phyloP scores from a whole-genome alignment of 2,888 invertebrate species.

The Amorpha juglandis region DNA sequence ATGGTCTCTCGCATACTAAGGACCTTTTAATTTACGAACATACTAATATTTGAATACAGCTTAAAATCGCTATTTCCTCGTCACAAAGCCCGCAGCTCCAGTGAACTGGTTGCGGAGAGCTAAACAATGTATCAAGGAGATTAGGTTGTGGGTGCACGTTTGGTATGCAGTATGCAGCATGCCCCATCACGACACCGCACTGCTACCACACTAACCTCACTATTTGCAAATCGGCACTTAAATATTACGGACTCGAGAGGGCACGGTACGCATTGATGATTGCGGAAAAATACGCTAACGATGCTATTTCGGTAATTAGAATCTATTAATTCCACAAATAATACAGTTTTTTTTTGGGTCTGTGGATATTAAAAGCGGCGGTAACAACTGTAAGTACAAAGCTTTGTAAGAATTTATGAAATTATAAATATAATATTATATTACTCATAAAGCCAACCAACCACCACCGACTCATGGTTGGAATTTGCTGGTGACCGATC shows the following conservation, averaged over 20 bases:
- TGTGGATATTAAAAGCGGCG: too few species aligned
- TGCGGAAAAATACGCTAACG: background rate
- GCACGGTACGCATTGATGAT: background rate
- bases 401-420: too few species aligned
- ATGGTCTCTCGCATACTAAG: too few species aligned
- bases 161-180: constrained; percentile 3
- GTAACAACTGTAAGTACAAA: too few species aligned
- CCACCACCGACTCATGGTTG: too few species aligned
- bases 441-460: too few species aligned
- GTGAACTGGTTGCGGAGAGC: constrained; percentile 9
- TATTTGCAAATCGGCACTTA: background rate
- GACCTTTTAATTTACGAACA: too few species aligned
- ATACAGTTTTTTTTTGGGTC: too few species aligned
- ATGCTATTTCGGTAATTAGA: background rate
- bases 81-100: too few species aligned
- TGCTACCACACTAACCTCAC: constrained; percentile 10
- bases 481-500: too few species aligned
- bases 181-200: background rate
- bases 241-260: background rate
- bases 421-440: too few species aligned
- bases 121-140: constrained; percentile 30
- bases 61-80: background rate
- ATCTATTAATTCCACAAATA: background rate
- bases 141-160: constrained; percentile 24
- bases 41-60: background rate